A percentile compares a stretch with the other conserved stretches of the same genome.
Conservation (phyloP, 2,113 vertebrate genomes). For the Meriones unguiculatus region DNA sequence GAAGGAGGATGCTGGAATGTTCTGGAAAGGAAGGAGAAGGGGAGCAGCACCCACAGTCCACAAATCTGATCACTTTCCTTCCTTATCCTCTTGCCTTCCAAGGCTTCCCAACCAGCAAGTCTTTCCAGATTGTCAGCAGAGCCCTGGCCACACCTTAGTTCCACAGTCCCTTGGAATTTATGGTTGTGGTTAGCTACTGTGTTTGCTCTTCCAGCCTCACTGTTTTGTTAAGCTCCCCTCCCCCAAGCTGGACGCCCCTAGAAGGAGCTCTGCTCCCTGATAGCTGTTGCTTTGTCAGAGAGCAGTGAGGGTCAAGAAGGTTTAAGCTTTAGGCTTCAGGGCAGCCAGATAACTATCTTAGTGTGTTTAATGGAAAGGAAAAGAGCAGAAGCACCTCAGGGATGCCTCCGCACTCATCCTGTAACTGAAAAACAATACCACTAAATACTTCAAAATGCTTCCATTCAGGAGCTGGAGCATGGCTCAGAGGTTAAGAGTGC, state of each 20-base stretch:
- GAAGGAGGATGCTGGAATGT: background rate
- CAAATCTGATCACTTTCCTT: background rate
- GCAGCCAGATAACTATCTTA: background rate
- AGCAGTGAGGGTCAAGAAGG: background rate
- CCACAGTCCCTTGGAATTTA: background rate
- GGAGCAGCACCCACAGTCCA: background rate
- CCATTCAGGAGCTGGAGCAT: background rate
- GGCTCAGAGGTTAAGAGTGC: background rate
- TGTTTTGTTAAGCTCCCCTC: background rate
- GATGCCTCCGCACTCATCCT: background rate
- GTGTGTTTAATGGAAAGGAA: background rate
- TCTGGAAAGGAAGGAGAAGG: constrained; percentile 7
- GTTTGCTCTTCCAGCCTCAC: background rate
- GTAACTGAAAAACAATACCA: background rate
- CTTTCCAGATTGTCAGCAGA: constrained; percentile 2
- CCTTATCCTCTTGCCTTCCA: background rate
- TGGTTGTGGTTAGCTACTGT: background rate
- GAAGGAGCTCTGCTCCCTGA: background rate
- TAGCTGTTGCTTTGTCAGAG: background rate
- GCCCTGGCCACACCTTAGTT: background rate
- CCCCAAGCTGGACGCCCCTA: background rate
- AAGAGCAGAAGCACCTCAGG: background rate
- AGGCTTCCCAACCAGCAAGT: background rate
- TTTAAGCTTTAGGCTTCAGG: background rate
- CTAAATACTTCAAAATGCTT: background rate